Evolutionary conservation across 2,113 vertebrate species (phyloP).

Genomic region (Eptesicus fuscus): DNA sequence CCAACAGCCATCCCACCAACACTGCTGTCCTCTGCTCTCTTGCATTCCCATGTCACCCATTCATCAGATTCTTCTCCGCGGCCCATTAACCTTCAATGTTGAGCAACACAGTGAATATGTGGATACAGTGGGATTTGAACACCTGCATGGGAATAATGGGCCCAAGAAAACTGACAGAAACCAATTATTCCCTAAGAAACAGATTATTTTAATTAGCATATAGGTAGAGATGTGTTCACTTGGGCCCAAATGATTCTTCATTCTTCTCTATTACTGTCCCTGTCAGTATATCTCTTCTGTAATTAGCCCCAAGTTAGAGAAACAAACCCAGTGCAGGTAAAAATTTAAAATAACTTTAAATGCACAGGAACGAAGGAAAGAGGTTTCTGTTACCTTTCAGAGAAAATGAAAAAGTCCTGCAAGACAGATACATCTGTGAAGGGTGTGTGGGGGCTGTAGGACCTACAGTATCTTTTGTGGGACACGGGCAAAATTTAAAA

Average conservation of each 20-base stretch:
- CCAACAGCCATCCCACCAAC: background rate
- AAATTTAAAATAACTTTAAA: background rate
- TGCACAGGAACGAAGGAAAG: background rate
- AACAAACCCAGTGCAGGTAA: background rate
- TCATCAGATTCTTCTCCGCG: background rate
- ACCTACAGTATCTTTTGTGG: background rate
- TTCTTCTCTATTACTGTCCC: background rate
- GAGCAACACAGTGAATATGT: background rate
- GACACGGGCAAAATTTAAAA: background rate
- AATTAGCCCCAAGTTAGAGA: conserved; percentile 24
- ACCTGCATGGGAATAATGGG: conserved; percentile 35
- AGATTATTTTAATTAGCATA: background rate
- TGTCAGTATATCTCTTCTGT: background rate
- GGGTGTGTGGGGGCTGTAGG: rapidly evolving
- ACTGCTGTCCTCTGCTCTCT: background rate
- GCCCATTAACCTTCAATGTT: background rate
- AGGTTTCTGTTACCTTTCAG: background rate
- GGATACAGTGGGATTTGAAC: conserved; percentile 27
- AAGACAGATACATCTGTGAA: background rate
- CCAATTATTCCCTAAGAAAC: background rate
- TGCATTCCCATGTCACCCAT: background rate
- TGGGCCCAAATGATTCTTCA: background rate
- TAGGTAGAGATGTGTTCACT: background rate
- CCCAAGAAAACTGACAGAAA: background rate
- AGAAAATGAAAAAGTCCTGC: background rate